Evolutionary conservation across 2,888 invertebrate genomes (phyloP).

Genomic region (Mesorhabditis belari): DNA sequence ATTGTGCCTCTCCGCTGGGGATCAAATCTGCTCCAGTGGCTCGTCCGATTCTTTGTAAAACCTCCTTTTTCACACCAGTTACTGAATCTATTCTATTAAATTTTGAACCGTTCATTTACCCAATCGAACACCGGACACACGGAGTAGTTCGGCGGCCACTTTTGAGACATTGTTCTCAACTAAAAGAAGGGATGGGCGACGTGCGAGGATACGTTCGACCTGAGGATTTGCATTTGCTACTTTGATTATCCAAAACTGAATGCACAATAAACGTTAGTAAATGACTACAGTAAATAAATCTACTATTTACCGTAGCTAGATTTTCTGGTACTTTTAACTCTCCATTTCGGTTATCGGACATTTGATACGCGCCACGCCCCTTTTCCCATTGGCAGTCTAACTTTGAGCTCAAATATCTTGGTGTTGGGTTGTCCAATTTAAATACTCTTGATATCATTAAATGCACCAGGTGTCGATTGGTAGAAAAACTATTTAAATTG

Average conservation of each 20-base stretch:
- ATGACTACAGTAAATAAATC: background rate
- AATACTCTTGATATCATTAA: too few relatives aligned
- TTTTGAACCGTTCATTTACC: too few relatives aligned
- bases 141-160: slow-evolving; percentile 77
- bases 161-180: slow-evolving; percentile 77
- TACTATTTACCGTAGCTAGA: too few relatives aligned
- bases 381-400: too few relatives aligned
- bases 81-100: too few relatives aligned
- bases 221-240: slow-evolving; percentile 6
- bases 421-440: too few relatives aligned
- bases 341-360: too few relatives aligned
- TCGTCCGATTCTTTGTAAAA: slow-evolving; percentile 70
- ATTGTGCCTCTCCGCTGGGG: slow-evolving; percentile 45
- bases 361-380: too few relatives aligned
- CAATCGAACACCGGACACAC: slow-evolving; percentile 54
- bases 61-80: background rate
- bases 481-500: too few relatives aligned
- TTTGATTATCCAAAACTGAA: slow-evolving; percentile 1
- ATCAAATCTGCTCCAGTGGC: slow-evolving; percentile 78
- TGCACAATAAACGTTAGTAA: background rate
- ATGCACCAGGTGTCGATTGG: too few relatives aligned
- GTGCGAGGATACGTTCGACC: slow-evolving; percentile 55
- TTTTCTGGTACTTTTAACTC: too few relatives aligned
- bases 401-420: too few relatives aligned
- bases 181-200: slow-evolving; percentile 78